These are phyloP conservation scores for Brachionus angularis DNA, from an alignment of 1,140 invertebrate species.

Conservation along the genomic window DNA sequence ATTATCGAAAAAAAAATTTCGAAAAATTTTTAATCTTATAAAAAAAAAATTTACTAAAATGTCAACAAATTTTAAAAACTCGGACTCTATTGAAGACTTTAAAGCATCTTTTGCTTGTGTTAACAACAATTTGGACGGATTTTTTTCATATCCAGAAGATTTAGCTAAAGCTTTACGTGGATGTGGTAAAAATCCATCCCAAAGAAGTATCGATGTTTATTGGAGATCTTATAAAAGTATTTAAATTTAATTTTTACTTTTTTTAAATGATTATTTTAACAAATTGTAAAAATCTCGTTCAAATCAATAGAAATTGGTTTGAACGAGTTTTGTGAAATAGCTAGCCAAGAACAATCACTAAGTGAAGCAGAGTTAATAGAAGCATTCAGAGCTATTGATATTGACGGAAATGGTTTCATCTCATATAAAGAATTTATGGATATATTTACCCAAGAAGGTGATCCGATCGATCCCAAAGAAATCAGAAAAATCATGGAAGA, in stretches of 20 bases:
- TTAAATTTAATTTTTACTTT: not conserved
- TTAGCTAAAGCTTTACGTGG: not conserved
- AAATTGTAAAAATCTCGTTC: not conserved
- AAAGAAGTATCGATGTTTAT: not conserved
- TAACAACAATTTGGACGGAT: not conserved
- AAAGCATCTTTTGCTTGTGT: slow-evolving; percentile 27
- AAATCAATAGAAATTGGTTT: slow-evolving; percentile 31
- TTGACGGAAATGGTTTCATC: slow-evolving; percentile 12
- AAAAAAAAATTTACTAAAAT: too few species aligned
- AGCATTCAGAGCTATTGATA: slow-evolving; percentile 35
- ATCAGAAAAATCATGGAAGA: slow-evolving; percentile 13
- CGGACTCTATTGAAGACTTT: slow-evolving; percentile 22
- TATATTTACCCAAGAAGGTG: slow-evolving; percentile 3
- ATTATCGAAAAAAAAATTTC: too few species aligned
- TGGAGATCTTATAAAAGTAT: slow-evolving; percentile 4
- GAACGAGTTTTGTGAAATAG: slow-evolving; percentile 6
- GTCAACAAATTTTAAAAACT: too few species aligned
- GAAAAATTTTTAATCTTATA: too few species aligned
- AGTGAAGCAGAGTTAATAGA: not conserved
- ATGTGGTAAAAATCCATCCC: slow-evolving; percentile 16
- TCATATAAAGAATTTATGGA: not conserved
- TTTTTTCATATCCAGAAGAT: not conserved
- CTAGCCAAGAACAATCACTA: not conserved
- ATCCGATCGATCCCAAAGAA: not conserved
- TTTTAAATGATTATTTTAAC: not conserved